A percentile compares a stretch with the other conserved stretches of the same genome.
These are phyloP conservation scores for Ericerus pela DNA, from an alignment of 1,140 invertebrate genomes.

Conservation along the genomic window DNA sequence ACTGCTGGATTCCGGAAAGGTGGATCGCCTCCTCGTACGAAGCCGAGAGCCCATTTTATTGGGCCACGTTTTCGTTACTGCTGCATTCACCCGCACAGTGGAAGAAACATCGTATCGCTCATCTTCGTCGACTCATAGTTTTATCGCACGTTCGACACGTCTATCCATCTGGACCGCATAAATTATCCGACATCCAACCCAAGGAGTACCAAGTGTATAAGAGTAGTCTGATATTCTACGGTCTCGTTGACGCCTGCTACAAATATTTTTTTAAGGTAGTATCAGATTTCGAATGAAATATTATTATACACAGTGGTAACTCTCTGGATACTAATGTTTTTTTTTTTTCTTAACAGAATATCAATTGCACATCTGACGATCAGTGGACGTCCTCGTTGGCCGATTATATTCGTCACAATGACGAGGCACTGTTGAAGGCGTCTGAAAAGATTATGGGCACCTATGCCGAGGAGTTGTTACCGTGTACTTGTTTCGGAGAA, in stretches of 20 bases:
- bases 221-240: slow-evolving; percentile 69
- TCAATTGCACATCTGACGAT: slow-evolving; percentile 52
- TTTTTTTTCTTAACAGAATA: slow-evolving; percentile 42
- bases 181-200: slow-evolving; percentile 24
- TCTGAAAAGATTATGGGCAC: slow-evolving; percentile 64
- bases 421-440: slow-evolving; percentile 72
- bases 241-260: slow-evolving; percentile 60
- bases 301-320: neutral
- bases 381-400: slow-evolving; percentile 79
- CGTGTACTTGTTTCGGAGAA: slow-evolving; percentile 74
- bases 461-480: slow-evolving; percentile 78
- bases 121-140: slow-evolving; percentile 62
- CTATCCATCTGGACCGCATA: slow-evolving; percentile 27
- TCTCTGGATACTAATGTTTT: neutral
- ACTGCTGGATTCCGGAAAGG: slow-evolving; percentile 37
- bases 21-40: slow-evolving; percentile 73
- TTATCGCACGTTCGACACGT: slow-evolving; percentile 59
- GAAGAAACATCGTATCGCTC: slow-evolving; percentile 45
- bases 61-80: slow-evolving; percentile 59
- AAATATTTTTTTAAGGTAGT: slow-evolving; percentile 48
- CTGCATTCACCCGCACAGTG: slow-evolving; percentile 57
- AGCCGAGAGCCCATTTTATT: slow-evolving; percentile 79
- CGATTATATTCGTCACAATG: slow-evolving; percentile 86
- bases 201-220: slow-evolving; percentile 75
- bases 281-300: neutral